phyloP scores from a whole-genome alignment of 2,113 vertebrate species.

The Mastomys natalensis region DNA sequence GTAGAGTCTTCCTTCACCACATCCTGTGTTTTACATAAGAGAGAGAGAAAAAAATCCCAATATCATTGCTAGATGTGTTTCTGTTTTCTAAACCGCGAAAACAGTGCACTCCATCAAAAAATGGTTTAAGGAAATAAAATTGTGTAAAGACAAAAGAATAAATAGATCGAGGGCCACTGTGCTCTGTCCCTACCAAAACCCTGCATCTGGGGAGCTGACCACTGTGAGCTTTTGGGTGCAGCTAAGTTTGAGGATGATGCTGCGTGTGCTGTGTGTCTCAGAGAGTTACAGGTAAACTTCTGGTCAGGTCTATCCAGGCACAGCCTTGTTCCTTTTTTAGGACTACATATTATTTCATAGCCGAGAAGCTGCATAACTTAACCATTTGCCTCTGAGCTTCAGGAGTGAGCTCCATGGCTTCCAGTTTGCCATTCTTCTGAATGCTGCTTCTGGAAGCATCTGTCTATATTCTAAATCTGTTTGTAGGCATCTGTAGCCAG shows the following conservation, averaged over 20 bases:
- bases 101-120: not conserved
- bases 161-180: not conserved
- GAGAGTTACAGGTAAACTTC: not conserved
- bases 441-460: not conserved
- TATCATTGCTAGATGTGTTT: not conserved
- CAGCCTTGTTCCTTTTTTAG: no score
- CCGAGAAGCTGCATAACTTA: not conserved
- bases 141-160: not conserved
- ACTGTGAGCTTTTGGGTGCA: not conserved
- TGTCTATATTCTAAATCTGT: not conserved
- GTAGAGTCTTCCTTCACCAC: not conserved
- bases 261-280: not conserved
- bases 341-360: not conserved
- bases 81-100: conserved; percentile 12
- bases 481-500: not conserved
- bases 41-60: not conserved
- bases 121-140: not conserved
- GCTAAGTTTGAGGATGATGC: not conserved
- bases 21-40: conserved; percentile 64
- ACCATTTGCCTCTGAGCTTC: accelerated
- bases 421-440: not conserved
- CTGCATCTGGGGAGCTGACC: not conserved
- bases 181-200: not conserved
- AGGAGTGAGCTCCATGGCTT: not conserved
- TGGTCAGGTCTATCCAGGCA: not conserved